Percentiles rank a stretch among this genome's conserved stretches.
phyloP scores from a whole-genome alignment of 2,888 invertebrate species.

The Trachelus troglodyta region DNA sequence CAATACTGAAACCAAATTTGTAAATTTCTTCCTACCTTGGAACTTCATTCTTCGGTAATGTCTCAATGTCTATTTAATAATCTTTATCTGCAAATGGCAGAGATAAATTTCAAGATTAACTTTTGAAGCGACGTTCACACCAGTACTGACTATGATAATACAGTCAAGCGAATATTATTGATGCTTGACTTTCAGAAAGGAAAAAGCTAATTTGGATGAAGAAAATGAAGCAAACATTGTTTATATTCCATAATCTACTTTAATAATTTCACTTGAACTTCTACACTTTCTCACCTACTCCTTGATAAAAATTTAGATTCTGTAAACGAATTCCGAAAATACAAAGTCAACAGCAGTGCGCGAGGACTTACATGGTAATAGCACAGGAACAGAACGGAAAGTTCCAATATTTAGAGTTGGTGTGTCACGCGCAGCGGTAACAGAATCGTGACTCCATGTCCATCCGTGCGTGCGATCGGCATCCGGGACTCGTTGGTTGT shows the following conservation, averaged over 20 bases:
- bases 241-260: background rate
- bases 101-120: background rate
- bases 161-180: background rate
- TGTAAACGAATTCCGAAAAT: background rate
- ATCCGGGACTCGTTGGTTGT: background rate
- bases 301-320: background rate
- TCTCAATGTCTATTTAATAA: background rate
- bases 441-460: background rate
- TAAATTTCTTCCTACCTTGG: no score
- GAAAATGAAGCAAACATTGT: background rate
- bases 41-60: background rate
- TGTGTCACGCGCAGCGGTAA: background rate
- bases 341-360: background rate
- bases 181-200: background rate
- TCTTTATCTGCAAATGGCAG: background rate
- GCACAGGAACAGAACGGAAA: background rate
- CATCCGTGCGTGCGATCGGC: background rate
- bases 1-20: no score
- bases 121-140: background rate
- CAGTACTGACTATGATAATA: background rate
- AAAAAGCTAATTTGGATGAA: background rate
- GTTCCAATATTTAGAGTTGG: background rate
- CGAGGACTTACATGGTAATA: background rate
- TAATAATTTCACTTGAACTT: background rate
- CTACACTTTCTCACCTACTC: background rate